Conservation (phyloP, 2,888 invertebrate species). For the Marasmarcha lunaedactyla region DNA sequence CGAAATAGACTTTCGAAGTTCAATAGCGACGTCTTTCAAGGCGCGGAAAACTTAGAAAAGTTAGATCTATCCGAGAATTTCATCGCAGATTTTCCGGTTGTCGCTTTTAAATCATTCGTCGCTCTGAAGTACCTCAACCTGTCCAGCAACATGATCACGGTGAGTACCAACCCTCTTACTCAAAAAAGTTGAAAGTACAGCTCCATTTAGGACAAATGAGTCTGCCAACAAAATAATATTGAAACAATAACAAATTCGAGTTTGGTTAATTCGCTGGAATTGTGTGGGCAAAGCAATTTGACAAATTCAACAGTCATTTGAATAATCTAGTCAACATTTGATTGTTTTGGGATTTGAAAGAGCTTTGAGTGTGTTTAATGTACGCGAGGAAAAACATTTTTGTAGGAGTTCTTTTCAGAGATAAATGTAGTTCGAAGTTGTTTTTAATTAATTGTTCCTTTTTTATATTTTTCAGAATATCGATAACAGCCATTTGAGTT, state of each 20-base stretch:
- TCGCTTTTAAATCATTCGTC: constrained; percentile 78
- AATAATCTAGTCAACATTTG: no score
- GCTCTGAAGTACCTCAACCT: constrained; percentile 81
- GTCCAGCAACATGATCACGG: constrained; percentile 88
- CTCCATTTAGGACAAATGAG: neutral
- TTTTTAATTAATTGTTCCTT: no score
- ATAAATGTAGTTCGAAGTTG: no score
- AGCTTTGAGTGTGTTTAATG: neutral
- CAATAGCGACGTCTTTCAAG: constrained; percentile 87
- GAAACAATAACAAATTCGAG: no score
- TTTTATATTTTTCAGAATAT: constrained; percentile 74
- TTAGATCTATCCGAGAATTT: constrained; percentile 91
- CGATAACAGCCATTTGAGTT: constrained; percentile 48
- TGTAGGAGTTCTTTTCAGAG: no score
- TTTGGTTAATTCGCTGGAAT: no score
- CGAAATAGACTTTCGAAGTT: constrained; percentile 83
- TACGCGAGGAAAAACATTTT: neutral
- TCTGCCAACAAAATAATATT: no score
- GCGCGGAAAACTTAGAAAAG: constrained; percentile 79
- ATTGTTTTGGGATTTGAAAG: no score
- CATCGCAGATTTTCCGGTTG: constrained; percentile 82
- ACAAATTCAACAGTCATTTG: no score
- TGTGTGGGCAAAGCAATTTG: no score
- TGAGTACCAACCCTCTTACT: constrained; percentile 41
- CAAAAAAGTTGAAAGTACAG: neutral